phyloP scores from a whole-genome alignment of 2,113 vertebrate species.

The Suricata suricatta region DNA sequence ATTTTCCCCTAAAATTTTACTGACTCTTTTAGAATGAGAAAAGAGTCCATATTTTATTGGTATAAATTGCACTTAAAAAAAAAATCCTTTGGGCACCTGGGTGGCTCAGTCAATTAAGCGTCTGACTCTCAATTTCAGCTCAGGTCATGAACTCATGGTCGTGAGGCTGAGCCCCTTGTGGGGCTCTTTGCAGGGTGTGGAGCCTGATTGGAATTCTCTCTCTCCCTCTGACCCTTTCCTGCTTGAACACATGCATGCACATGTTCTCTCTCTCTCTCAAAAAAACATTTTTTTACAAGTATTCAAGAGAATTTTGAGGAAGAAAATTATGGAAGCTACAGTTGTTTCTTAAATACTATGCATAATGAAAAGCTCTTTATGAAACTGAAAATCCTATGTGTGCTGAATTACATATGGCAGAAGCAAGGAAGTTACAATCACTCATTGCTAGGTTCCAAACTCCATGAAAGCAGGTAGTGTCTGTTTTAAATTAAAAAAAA shows the following conservation, averaged over 20 bases:
- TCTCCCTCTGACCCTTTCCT: no score
- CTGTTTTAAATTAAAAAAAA: not conserved
- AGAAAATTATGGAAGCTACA: not conserved
- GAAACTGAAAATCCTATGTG: not conserved
- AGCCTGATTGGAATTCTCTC: no score
- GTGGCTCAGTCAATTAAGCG: no score
- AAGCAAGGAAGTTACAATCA: not conserved
- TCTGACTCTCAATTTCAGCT: no score
- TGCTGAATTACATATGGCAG: not conserved
- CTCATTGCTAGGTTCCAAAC: not conserved
- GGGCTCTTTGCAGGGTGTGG: no score
- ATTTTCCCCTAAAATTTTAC: not conserved
- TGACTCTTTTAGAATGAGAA: conserved; percentile 12
- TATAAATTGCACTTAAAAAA: not conserved
- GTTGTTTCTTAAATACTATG: not conserved
- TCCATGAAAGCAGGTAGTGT: not conserved
- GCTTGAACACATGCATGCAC: no score
- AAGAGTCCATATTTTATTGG: not conserved
- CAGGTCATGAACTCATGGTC: no score
- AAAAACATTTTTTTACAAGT: not conserved
- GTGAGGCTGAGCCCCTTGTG: no score
- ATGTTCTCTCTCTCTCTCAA: no score
- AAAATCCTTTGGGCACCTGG: not conserved
- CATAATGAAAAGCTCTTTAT: not conserved
- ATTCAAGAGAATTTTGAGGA: not conserved